Evolutionary conservation across 2,113 vertebrate species (phyloP).

Genomic region (Brachyistius frenatus): DNA sequence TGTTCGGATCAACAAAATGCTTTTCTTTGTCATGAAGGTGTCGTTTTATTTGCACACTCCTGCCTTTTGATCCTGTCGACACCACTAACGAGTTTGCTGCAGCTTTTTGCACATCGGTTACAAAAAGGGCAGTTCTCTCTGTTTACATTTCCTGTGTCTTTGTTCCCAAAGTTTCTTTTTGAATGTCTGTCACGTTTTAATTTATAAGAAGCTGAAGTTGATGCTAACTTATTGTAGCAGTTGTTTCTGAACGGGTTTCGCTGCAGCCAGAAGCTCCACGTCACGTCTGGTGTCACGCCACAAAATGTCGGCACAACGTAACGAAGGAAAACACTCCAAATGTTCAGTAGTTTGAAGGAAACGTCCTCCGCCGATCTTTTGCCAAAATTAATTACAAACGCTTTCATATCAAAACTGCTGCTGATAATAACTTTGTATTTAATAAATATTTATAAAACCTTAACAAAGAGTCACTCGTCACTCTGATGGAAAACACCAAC

Average conservation of each 20-base stretch:
- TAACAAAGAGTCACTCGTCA: too few species aligned
- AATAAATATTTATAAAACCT: constrained; percentile 49
- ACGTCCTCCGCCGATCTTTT: background rate
- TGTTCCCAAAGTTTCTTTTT: background rate
- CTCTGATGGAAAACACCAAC: too few species aligned
- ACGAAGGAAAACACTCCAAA: too few species aligned
- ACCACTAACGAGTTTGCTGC: background rate
- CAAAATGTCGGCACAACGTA: too few species aligned
- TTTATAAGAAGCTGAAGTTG: background rate
- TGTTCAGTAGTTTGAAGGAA: too few species aligned
- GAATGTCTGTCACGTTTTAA: too few species aligned
- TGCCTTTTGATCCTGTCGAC: background rate
- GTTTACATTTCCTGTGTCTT: constrained; percentile 36
- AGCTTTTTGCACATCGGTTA: constrained; percentile 1
- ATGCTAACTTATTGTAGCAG: background rate
- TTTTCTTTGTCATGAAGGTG: background rate
- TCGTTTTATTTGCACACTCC: constrained; percentile 23
- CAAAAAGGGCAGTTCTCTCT: background rate
- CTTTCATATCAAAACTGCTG: constrained; percentile 22
- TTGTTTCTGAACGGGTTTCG: background rate
- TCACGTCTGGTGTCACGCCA: background rate
- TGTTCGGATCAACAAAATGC: background rate
- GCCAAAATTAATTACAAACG: constrained; percentile 1
- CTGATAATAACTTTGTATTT: constrained; percentile 43
- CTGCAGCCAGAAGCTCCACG: background rate